Percentiles rank a stretch among this genome's conserved stretches.
phyloP scores from a whole-genome alignment of 2,113 vertebrate genomes.

The Lipotes vexillifer region DNA sequence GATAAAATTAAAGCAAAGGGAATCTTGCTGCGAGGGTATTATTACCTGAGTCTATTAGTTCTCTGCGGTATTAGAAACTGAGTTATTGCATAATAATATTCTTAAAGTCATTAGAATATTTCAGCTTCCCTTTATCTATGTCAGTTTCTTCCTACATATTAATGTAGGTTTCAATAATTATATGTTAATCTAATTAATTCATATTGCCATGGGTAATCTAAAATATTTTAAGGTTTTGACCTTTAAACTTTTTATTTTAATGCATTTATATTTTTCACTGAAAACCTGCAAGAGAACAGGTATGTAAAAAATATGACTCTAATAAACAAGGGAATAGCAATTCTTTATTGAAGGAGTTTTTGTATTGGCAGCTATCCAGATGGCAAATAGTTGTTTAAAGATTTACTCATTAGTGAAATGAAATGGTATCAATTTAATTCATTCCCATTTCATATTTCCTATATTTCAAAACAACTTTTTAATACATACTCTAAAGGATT shows the following conservation, averaged over 20 bases:
- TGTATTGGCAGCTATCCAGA: slow-evolving; percentile 5
- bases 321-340: neutral
- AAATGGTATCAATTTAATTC: slow-evolving; percentile 53
- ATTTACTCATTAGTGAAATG: slow-evolving; percentile 63
- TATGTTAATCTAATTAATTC: neutral
- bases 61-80: neutral
- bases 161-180: neutral
- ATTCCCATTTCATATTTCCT: slow-evolving; percentile 41
- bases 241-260: neutral
- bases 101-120: neutral
- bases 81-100: neutral
- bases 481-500: slow-evolving; percentile 35
- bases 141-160: neutral
- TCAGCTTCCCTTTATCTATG: neutral
- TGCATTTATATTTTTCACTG: neutral
- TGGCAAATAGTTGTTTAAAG: slow-evolving; percentile 61
- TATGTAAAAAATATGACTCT: neutral
- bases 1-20: neutral
- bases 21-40: neutral
- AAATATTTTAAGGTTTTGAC: slow-evolving; percentile 21
- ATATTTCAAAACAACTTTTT: slow-evolving; percentile 48
- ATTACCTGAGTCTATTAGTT: neutral
- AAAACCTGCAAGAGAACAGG: neutral
- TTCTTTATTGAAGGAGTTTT: slow-evolving; percentile 31
- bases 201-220: neutral